phyloP scores from a whole-genome alignment of 2,888 invertebrate genomes.

The Dichetophora obliterata region DNA sequence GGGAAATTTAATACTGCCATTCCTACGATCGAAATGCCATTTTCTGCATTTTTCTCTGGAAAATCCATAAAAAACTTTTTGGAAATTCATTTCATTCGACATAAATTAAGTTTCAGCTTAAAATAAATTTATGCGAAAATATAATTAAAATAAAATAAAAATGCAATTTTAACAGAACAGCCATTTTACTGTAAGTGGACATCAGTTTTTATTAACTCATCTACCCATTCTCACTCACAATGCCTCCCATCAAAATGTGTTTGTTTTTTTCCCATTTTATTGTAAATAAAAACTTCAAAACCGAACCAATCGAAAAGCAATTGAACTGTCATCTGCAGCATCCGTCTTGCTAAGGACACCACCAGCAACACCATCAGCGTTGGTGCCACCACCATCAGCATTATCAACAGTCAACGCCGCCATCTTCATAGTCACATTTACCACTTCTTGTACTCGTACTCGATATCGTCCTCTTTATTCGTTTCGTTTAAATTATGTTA shows the following conservation, averaged over 20 bases:
- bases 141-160: neutral
- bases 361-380: neutral
- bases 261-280: neutral
- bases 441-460: neutral
- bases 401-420: no score
- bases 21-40: no score
- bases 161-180: no score
- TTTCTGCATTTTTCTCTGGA: no score
- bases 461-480: neutral
- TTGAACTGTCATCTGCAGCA: conserved; percentile 25
- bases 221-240: no score
- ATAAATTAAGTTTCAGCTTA: no score
- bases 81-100: neutral
- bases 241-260: neutral
- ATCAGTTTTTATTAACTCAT: no score
- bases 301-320: conserved; percentile 21
- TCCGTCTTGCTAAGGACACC: conserved; percentile 13
- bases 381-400: no score
- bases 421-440: neutral
- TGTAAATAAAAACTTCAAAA: conserved; percentile 29
- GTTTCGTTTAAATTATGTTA: conserved; percentile 33
- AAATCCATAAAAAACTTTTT: no score
- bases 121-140: no score
- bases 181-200: no score
- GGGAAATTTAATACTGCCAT: no score